phyloP scores from a whole-genome alignment of 2,888 invertebrate genomes.

The Barypeithes pellucidus region DNA sequence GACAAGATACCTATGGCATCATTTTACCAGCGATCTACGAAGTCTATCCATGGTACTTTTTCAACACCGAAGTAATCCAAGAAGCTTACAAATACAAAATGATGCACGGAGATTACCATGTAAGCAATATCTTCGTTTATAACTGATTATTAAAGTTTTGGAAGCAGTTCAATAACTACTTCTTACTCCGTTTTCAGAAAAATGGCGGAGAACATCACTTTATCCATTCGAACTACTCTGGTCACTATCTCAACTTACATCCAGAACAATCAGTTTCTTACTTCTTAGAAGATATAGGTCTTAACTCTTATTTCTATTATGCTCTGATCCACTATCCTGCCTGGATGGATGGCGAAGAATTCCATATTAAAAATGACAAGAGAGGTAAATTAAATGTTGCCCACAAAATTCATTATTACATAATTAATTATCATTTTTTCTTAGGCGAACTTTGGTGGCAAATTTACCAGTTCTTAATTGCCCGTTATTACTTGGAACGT shows the following conservation, averaged over 20 bases:
- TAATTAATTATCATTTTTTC: not conserved
- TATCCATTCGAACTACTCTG: slow-evolving; percentile 78
- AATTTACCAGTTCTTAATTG: slow-evolving; percentile 79
- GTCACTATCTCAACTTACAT: slow-evolving; percentile 73
- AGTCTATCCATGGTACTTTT: slow-evolving; percentile 81
- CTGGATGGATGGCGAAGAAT: slow-evolving; percentile 75
- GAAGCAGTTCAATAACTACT: not conserved
- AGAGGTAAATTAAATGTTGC: slow-evolving; percentile 70
- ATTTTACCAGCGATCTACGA: slow-evolving; percentile 82
- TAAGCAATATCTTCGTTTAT: slow-evolving; percentile 21
- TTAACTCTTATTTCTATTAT: slow-evolving; percentile 79
- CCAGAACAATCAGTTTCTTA: slow-evolving; percentile 77
- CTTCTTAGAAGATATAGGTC: slow-evolving; percentile 81
- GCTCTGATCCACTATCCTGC: slow-evolving; percentile 76
- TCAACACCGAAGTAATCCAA: slow-evolving; percentile 79
- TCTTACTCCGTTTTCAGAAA: not conserved
- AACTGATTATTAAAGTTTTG: not conserved
- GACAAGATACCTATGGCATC: slow-evolving; percentile 77
- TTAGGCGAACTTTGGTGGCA: slow-evolving; percentile 75
- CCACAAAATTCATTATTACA: too few relatives aligned
- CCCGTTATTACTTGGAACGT: slow-evolving; percentile 84
- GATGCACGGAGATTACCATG: slow-evolving; percentile 66
- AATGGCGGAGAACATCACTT: slow-evolving; percentile 70
- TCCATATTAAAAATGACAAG: slow-evolving; percentile 71
- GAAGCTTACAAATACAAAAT: slow-evolving; percentile 78